Base-by-base conservation (phyloP, 1,140 invertebrate species). In the Lasaia peninsularis region DNA sequence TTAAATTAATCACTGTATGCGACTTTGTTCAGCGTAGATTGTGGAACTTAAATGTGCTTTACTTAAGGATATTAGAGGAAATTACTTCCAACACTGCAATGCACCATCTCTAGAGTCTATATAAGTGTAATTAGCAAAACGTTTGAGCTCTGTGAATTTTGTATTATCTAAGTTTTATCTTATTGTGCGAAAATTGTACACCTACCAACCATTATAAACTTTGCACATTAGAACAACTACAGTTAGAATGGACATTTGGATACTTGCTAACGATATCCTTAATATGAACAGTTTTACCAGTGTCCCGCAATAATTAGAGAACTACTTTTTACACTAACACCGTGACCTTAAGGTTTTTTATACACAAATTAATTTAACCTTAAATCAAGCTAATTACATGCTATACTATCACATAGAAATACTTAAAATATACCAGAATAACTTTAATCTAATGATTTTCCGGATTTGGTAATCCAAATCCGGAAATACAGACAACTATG, bases 11-110 rank as follows among this genome's bases (percentile, higher is more conserved):
- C 32, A 33, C 10, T 20, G 16, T 53, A 35, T 21, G 10, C 12
- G 52, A 37, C 34, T 40, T 40, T 21, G 40, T 20, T 48, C 40
- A 48, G 10, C 6, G 14, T 58, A 55, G 52, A 66, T 34, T 60
- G 56, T 62, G 32, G 58, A 55, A 60, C 56, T 65, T 65, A 57
- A 60, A 63, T 66, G 35, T 55, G 28, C 40, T 65, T 67, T 63
- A 74, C 73, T 78, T 77, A 73, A 76, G 67, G 69, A 77, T 84
- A 81, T 80, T 79, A 76, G 60, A 61, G 69, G 65, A 75, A 80
- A 82, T 80, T 76, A 75, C 75, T 80, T 78, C 54, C 72, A 77
- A 73, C 67, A 70, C 75, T 76, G 81, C 78, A 82, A 63, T 82
- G 79, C 81, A 79, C 71, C 75, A 71, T 72, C 73, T 71, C 67